These are phyloP conservation scores for Enteromius mattozi DNA, from an alignment of 2,797 vertebrate genomes.

Conservation along the genomic window DNA sequence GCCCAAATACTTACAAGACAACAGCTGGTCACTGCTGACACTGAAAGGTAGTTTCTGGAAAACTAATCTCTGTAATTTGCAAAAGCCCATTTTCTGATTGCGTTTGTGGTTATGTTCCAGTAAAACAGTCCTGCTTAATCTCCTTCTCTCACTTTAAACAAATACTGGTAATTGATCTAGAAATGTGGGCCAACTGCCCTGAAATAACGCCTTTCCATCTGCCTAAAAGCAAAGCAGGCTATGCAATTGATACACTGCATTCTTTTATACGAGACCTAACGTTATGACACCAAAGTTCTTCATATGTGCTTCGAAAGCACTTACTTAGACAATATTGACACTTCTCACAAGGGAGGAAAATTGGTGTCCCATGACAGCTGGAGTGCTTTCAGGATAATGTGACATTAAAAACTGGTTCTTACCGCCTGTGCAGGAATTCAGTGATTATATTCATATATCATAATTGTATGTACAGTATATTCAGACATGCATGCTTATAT, in stretches of 20 bases:
- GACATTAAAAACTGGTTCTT: neutral
- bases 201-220: conserved; percentile 33
- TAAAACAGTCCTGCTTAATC: conserved; percentile 27
- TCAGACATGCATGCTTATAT: neutral
- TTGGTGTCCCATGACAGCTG: conserved; percentile 14
- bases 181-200: conserved; percentile 34
- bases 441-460: neutral
- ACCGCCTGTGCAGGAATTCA: neutral
- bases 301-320: conserved; percentile 1
- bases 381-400: conserved; percentile 12
- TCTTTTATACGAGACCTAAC: neutral
- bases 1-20: conserved; percentile 23
- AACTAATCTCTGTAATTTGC: conserved; percentile 51
- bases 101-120: conserved; percentile 4
- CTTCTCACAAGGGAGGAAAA: conserved; percentile 15
- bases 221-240: conserved; percentile 8
- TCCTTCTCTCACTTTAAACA: conserved; percentile 28
- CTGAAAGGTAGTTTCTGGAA: conserved; percentile 16
- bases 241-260: neutral
- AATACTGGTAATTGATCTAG: conserved; percentile 40
- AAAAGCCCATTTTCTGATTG: conserved; percentile 45
- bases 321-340: neutral
- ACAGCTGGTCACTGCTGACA: conserved; percentile 48
- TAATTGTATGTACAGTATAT: neutral
- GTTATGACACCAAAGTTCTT: conserved; percentile 8